Evolutionary conservation across 2,888 invertebrate genomes (phyloP), one percentile per base, ranked within the genome.

Genomic region (Sarcophaga carnaria): DNA sequence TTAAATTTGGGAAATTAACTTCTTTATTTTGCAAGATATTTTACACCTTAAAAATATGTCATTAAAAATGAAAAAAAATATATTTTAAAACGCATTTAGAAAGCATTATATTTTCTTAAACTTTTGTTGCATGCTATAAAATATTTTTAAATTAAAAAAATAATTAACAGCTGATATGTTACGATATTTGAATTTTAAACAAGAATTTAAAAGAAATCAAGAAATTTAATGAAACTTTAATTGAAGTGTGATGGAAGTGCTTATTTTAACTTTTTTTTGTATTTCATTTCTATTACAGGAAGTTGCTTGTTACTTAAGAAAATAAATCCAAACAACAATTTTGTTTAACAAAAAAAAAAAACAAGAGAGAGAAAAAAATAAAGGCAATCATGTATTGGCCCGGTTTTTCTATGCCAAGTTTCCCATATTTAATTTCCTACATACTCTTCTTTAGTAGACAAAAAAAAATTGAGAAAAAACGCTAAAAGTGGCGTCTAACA

Each of bases 401-500:
- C 54, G 81, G 69, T 74, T 77, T 76, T 47, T 77, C 60, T 60
- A 72, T 80, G 80, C 76, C 85, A 81, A 81, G 45, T 67, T 66
- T 77, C 63, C 8, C 74, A 27, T 54, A 47, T 59, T 20, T 59
- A 60, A 10, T 72, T 63, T 45, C 75, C 79, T 84, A 79, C 75
- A 64, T 70, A 69, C 69, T 81, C 63, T 78, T 82, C 66, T 22
- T 49, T 75, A 62, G 37, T 75, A 59, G 37, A 78, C 77, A 75
- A 71, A 80, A 67, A 59, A 49, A 2, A 78, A 60, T 27, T 66
- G 71, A 71, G 45, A 72, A 22, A 45, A 86, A 85, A 87, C 87
- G 67, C 37, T 80, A 63, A 86, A 88, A 86, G 86, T 85, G 88
- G 88, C 88, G 88, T 87, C 88, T 80, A 88, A 82, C 76, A 87